These are phyloP conservation scores for Cynocephalus volans DNA, from an alignment of 2,113 vertebrate species.

Conservation along the genomic window DNA sequence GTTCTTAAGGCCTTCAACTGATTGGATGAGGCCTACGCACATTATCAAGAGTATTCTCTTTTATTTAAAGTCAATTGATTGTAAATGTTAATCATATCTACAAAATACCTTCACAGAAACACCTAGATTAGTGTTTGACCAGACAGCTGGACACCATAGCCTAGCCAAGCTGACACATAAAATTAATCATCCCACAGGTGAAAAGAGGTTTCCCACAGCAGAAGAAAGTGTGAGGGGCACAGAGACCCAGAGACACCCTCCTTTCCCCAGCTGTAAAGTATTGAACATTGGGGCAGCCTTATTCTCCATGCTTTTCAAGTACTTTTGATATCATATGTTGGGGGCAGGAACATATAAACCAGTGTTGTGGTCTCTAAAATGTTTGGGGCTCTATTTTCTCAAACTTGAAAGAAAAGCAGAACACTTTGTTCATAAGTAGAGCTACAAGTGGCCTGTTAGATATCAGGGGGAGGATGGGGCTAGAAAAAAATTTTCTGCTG, in stretches of 20 bases:
- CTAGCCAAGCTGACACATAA: not conserved
- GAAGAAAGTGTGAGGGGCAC: not conserved
- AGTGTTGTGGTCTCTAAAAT: not conserved
- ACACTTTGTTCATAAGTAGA: not conserved
- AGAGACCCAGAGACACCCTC: not conserved
- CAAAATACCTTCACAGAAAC: not conserved
- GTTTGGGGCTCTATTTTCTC: not conserved
- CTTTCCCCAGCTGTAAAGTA: not conserved
- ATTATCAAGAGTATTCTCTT: not conserved
- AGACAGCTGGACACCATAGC: not conserved
- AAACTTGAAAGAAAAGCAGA: constrained; percentile 42
- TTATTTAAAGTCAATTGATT: not conserved
- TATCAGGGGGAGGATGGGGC: not conserved
- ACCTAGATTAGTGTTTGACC: not conserved
- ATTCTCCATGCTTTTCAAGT: not conserved
- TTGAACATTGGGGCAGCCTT: not conserved
- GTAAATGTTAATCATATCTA: not conserved
- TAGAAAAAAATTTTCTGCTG: not conserved
- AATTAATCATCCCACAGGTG: not conserved
- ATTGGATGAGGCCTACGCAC: not conserved
- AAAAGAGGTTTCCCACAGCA: not conserved
- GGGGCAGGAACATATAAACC: not conserved
- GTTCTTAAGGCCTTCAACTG: not conserved
- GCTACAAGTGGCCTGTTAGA: not conserved
- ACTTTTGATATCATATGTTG: not conserved